Conservation (phyloP, 2,797 vertebrate species). For the Clarias laeviceps region DNA sequence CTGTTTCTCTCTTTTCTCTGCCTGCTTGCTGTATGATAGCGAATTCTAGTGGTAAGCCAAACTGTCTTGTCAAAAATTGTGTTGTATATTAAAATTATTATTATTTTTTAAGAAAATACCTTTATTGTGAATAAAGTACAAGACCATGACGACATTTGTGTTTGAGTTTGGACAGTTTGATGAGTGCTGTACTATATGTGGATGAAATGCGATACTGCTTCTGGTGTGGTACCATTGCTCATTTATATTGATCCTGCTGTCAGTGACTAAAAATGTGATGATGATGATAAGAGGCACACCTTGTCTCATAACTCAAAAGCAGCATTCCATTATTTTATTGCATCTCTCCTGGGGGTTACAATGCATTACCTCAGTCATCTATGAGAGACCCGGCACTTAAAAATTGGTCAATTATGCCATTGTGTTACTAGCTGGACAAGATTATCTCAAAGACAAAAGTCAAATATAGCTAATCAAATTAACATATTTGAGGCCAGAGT, state of each 20-base stretch:
- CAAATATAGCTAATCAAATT: not conserved
- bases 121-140: conserved; percentile 83
- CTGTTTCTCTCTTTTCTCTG: conserved; percentile 51
- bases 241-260: not conserved
- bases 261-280: not conserved
- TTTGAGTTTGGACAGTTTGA: not conserved
- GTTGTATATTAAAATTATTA: conserved; percentile 83
- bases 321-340: not conserved
- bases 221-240: not conserved
- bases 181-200: not conserved
- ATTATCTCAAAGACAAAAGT: not conserved
- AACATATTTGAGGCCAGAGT: not conserved
- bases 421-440: not conserved
- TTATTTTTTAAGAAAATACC: conserved; percentile 79
- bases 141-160: conserved; percentile 66
- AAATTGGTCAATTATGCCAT: not conserved
- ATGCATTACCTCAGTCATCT: not conserved
- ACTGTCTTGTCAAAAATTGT: conserved; percentile 82
- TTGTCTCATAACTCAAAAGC: not conserved
- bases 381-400: not conserved
- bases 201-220: not conserved
- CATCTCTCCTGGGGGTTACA: not conserved
- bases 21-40: conserved; percentile 80
- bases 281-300: not conserved
- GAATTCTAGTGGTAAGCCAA: conserved; percentile 79